These are phyloP conservation scores for Glaucomys volans DNA, from an alignment of 2,113 vertebrate species.

Conservation along the genomic window DNA sequence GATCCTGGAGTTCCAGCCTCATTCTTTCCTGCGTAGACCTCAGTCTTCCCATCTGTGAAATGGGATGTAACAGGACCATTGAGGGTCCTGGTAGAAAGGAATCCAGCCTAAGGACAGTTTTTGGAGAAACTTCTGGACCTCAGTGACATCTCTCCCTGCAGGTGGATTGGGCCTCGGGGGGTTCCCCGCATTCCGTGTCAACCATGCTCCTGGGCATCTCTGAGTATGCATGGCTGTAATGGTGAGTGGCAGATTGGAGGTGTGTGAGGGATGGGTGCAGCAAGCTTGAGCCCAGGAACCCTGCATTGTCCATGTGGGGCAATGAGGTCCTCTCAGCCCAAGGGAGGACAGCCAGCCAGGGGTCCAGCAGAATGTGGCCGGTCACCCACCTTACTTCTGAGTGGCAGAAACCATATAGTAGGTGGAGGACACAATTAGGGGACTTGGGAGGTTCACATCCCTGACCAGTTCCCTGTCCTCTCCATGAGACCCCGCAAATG, in stretches of 20 bases:
- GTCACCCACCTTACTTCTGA: neutral
- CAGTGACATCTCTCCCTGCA: slow-evolving; percentile 39
- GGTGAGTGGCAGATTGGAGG: slow-evolving; percentile 81
- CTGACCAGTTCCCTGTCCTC: neutral
- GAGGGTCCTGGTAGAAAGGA: neutral
- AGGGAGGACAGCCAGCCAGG: fast-evolving
- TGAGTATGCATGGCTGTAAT: slow-evolving; percentile 76
- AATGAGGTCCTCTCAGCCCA: neutral
- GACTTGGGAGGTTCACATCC: neutral
- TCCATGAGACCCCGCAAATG: too few species aligned
- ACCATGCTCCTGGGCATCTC: slow-evolving; percentile 78
- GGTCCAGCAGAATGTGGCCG: neutral
- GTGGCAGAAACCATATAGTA: neutral
- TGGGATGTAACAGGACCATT: neutral
- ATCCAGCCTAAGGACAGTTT: neutral
- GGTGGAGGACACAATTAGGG: neutral
- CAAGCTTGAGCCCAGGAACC: neutral
- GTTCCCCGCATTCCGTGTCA: slow-evolving; percentile 76
- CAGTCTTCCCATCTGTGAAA: neutral
- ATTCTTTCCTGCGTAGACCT: neutral
- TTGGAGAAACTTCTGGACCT: neutral
- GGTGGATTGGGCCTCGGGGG: slow-evolving; percentile 63
- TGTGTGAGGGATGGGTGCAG: neutral
- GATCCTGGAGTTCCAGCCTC: neutral
- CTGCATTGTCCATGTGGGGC: neutral